Conservation (phyloP, 1,140 invertebrate species). For the Chionoecetes opilio region DNA sequence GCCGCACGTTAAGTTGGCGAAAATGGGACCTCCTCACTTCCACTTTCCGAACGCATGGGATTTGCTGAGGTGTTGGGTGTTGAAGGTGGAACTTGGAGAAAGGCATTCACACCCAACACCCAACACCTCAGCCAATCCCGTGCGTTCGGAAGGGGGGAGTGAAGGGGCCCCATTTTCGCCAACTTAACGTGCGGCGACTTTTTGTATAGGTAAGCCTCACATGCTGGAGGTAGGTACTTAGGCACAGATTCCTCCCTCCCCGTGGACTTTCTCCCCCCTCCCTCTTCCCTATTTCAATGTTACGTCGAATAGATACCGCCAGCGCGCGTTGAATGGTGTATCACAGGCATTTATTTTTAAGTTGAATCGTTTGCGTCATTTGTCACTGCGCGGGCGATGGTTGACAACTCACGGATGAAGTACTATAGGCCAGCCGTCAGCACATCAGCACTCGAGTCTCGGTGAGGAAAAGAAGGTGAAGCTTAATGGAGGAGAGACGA, state of each 20-base stretch:
- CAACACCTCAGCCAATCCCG: too few species aligned
- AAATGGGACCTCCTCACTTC: too few species aligned
- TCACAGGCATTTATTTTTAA: conserved; percentile 5
- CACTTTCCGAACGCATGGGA: too few species aligned
- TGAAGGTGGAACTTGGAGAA: too few species aligned
- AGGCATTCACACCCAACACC: too few species aligned
- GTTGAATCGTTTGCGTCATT: neutral
- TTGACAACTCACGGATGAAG: neutral
- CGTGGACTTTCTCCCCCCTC: neutral
- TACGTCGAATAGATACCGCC: conserved; percentile 13
- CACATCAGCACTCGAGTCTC: neutral
- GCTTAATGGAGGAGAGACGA: neutral
- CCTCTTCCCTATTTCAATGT: neutral
- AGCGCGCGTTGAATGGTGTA: conserved; percentile 5
- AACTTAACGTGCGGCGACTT: too few species aligned
- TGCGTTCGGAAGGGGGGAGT: too few species aligned
- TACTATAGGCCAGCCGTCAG: neutral
- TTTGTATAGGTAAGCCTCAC: neutral
- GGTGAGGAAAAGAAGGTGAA: neutral
- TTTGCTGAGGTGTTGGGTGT: too few species aligned
- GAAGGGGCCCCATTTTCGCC: too few species aligned
- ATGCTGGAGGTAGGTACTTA: neutral
- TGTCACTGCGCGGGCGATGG: neutral
- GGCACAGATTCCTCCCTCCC: neutral
- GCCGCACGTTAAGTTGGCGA: too few species aligned